phyloP scores from a whole-genome alignment of 2,888 invertebrate species.

The Brenthis hecate region DNA sequence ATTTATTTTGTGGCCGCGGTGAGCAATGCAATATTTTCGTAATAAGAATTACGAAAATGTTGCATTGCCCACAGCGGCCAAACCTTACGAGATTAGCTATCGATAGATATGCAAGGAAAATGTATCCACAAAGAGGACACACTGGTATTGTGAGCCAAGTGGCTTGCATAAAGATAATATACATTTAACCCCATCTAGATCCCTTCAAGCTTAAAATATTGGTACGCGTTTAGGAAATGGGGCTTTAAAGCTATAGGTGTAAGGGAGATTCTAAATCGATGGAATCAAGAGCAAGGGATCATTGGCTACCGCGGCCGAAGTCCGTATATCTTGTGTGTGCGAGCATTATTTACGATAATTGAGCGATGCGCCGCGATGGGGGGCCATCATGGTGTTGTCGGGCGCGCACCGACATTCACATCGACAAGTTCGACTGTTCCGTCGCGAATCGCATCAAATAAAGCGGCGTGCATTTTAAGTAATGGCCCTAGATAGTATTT shows the following conservation, averaged over 20 bases:
- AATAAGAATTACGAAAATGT: constrained; percentile 9
- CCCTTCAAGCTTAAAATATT: constrained; percentile 60
- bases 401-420: constrained; percentile 78
- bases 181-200: constrained; percentile 69
- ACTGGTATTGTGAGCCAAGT: constrained; percentile 79
- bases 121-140: constrained; percentile 70
- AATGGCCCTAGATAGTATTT: constrained; percentile 81
- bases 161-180: constrained; percentile 82
- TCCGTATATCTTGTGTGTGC: constrained; percentile 81
- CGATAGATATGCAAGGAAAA: constrained; percentile 74
- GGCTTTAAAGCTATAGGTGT: constrained; percentile 51
- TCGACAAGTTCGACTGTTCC: constrained; percentile 80
- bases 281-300: constrained; percentile 58
- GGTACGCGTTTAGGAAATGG: constrained; percentile 46
- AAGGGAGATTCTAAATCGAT: constrained; percentile 55
- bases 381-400: constrained; percentile 81
- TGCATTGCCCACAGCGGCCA: constrained; percentile 9
- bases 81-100: constrained; percentile 63
- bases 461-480: constrained; percentile 81
- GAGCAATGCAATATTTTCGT: too few species aligned
- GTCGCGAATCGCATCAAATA: constrained; percentile 82
- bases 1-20: too few species aligned
- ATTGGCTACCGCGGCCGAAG: constrained; percentile 72
- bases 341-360: constrained; percentile 83
- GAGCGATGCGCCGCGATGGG: constrained; percentile 82